Percentiles rank a stretch among this genome's conserved stretches.
Evolutionary conservation across 92 coral and sea anemone species (phyloP).

Genomic region (Scolanthus callimorphus): DNA sequence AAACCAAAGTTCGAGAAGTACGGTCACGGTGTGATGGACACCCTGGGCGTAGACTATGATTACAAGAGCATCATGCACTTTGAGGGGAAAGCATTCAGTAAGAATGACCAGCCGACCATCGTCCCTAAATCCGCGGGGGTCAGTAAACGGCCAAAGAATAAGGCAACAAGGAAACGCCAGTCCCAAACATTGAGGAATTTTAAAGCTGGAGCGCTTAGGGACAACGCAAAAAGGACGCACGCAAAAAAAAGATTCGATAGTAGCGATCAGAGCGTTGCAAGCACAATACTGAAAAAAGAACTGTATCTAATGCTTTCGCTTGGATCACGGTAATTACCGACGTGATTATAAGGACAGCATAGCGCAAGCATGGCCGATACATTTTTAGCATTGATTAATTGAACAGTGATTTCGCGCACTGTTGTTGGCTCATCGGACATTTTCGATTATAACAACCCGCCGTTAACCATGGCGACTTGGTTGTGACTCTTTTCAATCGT

Average conservation of each 20-base stretch:
- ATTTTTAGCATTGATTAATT: neutral
- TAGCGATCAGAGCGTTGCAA: too few species aligned
- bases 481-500: too few species aligned
- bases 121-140: constrained; percentile 22
- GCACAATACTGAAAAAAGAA: too few species aligned
- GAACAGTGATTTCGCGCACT: neutral
- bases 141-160: constrained; percentile 5
- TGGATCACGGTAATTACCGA: too few species aligned
- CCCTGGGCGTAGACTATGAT: constrained; percentile 20
- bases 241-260: neutral
- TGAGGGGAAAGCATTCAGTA: constrained; percentile 22
- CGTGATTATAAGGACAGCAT: too few species aligned
- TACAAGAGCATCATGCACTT: constrained; percentile 39
- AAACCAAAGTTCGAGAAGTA: constrained; percentile 6
- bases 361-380: neutral
- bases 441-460: too few species aligned
- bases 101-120: constrained; percentile 35
- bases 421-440: too few species aligned
- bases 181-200: neutral
- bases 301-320: too few species aligned
- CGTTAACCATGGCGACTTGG: neutral
- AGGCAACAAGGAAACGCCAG: neutral
- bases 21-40: constrained; percentile 3
- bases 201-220: neutral
- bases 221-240: too few species aligned